Conservation (phyloP, 2,888 invertebrate species). For the Ethmia dodecea region DNA sequence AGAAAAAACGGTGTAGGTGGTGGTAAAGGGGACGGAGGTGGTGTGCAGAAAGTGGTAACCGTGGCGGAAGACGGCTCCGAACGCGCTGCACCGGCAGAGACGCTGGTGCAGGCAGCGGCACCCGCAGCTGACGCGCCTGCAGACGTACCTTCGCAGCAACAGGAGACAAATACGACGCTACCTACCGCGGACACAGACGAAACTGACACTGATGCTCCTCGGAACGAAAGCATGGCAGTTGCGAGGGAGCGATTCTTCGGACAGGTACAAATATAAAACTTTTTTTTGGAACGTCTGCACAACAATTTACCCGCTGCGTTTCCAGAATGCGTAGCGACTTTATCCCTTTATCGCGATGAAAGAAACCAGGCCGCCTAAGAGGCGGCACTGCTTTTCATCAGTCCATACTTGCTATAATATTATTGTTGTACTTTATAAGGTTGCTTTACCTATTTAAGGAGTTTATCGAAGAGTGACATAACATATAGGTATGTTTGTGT, state of each 20-base stretch:
- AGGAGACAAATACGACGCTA: conserved; percentile 19
- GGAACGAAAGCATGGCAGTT: conserved; percentile 56
- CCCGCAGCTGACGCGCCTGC: conserved; percentile 33
- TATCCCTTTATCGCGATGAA: conserved; percentile 65
- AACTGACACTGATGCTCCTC: conserved; percentile 39
- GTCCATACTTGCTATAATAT: too few species aligned
- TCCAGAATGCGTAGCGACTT: conserved; percentile 38
- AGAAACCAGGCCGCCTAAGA: conserved; percentile 45
- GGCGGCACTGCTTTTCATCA: conserved; percentile 60
- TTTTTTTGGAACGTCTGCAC: conserved; percentile 28
- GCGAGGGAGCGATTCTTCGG: conserved; percentile 69
- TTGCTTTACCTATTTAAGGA: too few species aligned
- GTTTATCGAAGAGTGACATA: too few species aligned
- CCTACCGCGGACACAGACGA: conserved; percentile 22
- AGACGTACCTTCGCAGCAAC: conserved; percentile 23
- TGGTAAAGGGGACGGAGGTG: conserved; percentile 49
- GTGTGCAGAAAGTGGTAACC: conserved; percentile 46
- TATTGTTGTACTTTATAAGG: too few species aligned
- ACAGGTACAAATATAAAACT: conserved; percentile 47
- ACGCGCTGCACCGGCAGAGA: conserved; percentile 46
- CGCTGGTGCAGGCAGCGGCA: conserved; percentile 33
- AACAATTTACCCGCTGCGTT: conserved; percentile 30
- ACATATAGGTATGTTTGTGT: too few species aligned
- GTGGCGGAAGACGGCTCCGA: conserved; percentile 61
- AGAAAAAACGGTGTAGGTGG: conserved; percentile 49